A percentile compares a stretch with the other conserved stretches of the same genome.
phyloP scores from a whole-genome alignment of 2,797 vertebrate species.

The Brotula barbata region DNA sequence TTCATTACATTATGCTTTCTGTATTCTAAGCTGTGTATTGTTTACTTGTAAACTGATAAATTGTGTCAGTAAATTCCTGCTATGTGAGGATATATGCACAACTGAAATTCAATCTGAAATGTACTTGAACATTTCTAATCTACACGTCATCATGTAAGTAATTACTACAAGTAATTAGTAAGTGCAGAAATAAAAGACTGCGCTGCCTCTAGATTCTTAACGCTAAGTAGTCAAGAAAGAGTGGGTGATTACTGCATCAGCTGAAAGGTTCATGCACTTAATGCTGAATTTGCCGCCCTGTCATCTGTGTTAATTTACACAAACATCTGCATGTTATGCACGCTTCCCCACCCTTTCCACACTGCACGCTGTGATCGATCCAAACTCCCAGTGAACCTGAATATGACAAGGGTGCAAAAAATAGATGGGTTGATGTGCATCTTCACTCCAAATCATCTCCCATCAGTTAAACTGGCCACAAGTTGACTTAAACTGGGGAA shows the following conservation, averaged over 20 bases:
- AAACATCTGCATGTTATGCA: conserved; percentile 19
- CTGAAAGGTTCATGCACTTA: conserved; percentile 27
- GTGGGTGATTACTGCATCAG: conserved; percentile 13
- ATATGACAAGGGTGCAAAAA: conserved; percentile 13
- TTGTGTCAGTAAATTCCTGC: too few species aligned
- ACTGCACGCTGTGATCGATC: conserved; percentile 32
- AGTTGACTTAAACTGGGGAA: conserved; percentile 12
- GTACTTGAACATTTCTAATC: too few species aligned
- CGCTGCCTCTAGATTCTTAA: too few species aligned
- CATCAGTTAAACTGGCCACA: conserved; percentile 48
- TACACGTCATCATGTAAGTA: too few species aligned
- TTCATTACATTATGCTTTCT: too few species aligned
- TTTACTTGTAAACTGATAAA: too few species aligned
- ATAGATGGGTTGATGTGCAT: conserved; percentile 21
- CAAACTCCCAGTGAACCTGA: conserved; percentile 12
- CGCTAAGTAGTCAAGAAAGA: conserved; percentile 1
- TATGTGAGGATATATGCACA: too few species aligned
- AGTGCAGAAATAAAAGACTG: too few species aligned
- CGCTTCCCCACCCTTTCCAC: neutral
- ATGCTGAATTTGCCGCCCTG: conserved; percentile 10
- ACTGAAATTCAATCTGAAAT: too few species aligned
- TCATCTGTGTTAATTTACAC: conserved; percentile 22
- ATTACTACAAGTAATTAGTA: too few species aligned
- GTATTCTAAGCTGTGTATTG: too few species aligned
- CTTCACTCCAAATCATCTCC: conserved; percentile 24